Conservation (phyloP, 2,888 invertebrate genomes). For the Heteromurus nitidus region DNA sequence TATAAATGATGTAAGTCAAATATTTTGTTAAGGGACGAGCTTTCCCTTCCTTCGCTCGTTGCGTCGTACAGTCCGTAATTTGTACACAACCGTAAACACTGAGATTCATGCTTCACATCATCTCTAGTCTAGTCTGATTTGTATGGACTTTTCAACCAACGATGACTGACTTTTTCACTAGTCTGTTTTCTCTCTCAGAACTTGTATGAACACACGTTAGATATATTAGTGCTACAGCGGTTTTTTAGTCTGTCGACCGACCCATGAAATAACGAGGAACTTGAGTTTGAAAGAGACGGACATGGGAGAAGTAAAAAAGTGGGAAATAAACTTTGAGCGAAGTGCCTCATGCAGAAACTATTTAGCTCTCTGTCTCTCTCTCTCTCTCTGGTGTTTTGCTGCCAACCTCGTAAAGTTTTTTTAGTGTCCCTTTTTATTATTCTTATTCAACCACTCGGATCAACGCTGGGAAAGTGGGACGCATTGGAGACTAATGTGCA, state of each 20-base stretch:
- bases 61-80: background rate
- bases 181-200: background rate
- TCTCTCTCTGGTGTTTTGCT: background rate
- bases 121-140: too few relatives aligned
- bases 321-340: background rate
- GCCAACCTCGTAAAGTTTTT: constrained; percentile 22
- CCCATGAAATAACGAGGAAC: constrained; percentile 25
- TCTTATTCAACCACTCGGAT: background rate
- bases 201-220: too few relatives aligned
- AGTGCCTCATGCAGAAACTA: background rate
- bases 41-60: too few relatives aligned
- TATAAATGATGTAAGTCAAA: background rate
- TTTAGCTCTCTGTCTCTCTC: background rate
- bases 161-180: constrained; percentile 9
- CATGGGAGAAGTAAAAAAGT: background rate
- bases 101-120: background rate
- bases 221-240: constrained; percentile 22
- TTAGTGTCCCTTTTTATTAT: constrained; percentile 23
- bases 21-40: too few relatives aligned
- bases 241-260: constrained; percentile 38
- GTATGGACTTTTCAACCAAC: too few relatives aligned
- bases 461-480: constrained; percentile 4
- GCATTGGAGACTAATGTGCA: too few relatives aligned
- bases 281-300: constrained; percentile 13
- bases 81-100: background rate